phyloP scores from a whole-genome alignment of 2,797 vertebrate species.

The Cuculus canorus region DNA sequence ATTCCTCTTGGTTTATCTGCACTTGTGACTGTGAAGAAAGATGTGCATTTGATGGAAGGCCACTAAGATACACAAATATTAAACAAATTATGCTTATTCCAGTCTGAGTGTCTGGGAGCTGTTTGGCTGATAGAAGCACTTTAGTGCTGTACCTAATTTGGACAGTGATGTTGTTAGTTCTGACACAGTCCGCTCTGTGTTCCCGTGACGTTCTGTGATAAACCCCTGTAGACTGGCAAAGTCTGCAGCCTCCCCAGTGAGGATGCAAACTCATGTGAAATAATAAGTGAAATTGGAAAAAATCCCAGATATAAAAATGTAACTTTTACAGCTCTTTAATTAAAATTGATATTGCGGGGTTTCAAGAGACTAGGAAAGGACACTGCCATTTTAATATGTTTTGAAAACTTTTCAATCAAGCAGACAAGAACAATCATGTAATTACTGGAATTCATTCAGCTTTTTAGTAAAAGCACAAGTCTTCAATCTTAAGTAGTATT shows the following conservation, averaged over 20 bases:
- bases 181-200: neutral
- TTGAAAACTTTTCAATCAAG: slow-evolving; percentile 65
- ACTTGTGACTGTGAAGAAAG: neutral
- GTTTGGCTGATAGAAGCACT: neutral
- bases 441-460: slow-evolving; percentile 83
- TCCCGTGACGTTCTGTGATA: neutral
- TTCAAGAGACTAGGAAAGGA: slow-evolving; percentile 56
- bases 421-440: slow-evolving; percentile 73
- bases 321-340: slow-evolving; percentile 48
- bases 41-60: neutral
- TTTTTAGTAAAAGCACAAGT: slow-evolving; percentile 71
- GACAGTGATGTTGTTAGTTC: neutral
- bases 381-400: slow-evolving; percentile 50
- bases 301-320: slow-evolving; percentile 11
- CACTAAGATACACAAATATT: neutral
- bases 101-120: neutral
- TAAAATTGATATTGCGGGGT: slow-evolving; percentile 59
- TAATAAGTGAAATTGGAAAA: slow-evolving; percentile 24
- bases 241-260: neutral
- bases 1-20: neutral
- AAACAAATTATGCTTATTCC: neutral
- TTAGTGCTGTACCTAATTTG: neutral
- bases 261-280: slow-evolving; percentile 42
- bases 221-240: neutral
- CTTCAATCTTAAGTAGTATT: slow-evolving; percentile 62